Conservation (phyloP, 2,888 invertebrate species). For the Drosophila barbarae region DNA sequence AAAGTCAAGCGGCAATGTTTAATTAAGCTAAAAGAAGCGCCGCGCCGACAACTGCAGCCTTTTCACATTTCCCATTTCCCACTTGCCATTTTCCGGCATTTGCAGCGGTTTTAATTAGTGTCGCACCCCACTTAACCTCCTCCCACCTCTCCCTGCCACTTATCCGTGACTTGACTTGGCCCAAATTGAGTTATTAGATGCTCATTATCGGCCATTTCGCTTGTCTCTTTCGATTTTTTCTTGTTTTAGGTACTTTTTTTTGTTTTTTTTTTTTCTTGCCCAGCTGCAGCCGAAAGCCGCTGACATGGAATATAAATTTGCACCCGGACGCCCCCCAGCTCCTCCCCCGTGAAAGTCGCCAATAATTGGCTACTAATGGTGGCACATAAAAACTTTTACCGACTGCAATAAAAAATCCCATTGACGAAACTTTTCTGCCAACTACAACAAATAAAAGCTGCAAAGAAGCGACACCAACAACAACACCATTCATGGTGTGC, state of each 20-base stretch:
- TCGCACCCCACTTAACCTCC: conserved; percentile 21
- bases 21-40: conserved; percentile 71
- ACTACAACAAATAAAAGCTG: conserved; percentile 36
- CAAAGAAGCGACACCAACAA: conserved; percentile 20
- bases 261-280: background rate
- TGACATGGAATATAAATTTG: conserved; percentile 69
- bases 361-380: conserved; percentile 73
- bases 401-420: conserved; percentile 65
- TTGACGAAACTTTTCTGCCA: conserved; percentile 55
- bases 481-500: conserved; percentile 2
- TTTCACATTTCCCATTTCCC: conserved; percentile 20
- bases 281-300: conserved; percentile 61
- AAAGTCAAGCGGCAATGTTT: conserved; percentile 72
- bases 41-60: conserved; percentile 37
- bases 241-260: conserved; percentile 1
- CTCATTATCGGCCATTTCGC: conserved; percentile 62
- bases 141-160: background rate
- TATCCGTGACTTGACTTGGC: conserved; percentile 35
- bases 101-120: conserved; percentile 57
- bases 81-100: conserved; percentile 14
- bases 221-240: conserved; percentile 9
- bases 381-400: conserved; percentile 68
- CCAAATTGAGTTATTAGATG: conserved; percentile 68
- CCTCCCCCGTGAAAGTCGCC: conserved; percentile 58
- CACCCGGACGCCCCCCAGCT: conserved; percentile 4